Base-by-base conservation (phyloP, 2,113 vertebrate genomes). In the Paedocypris sp. region DNA sequence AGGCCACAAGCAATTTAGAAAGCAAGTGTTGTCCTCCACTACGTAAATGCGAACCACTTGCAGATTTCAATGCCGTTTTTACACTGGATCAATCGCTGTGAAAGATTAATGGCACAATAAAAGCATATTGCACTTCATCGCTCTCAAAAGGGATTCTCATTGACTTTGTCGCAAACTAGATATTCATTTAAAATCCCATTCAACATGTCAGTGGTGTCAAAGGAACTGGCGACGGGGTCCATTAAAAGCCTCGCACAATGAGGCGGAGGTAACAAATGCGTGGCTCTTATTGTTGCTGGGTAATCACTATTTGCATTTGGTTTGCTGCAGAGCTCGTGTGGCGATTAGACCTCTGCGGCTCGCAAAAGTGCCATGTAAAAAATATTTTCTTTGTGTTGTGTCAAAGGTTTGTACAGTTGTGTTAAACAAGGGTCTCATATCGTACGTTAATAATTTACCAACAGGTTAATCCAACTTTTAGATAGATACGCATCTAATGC, bases 211-310 rank as follows among this genome's bases (percentile, higher is more conserved):
- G 36, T 36, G 20, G 3, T 60, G 53, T 64, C 47, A 64, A 64
- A 51, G 9, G n/a, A 26, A 46, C 35, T 45, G 53, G 20, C 19
- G 16, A 25, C 25, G 60, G 38, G 57, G 20, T 41, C 26, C 46
- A 62, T 64, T 45, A 63, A 54, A 47, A 47, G 45, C 33, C 13
- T 31, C 35, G 59, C 35, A 33, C 66, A 64, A 29, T 60, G 56
- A 65, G 35, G 60, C 42, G 49, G 11, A 62, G 60, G 52, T 50
- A 39, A 25, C 10, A 70, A 66, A 66, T 29, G 16, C 57, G 19
- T 65, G 62, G 62, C 50, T 66, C 56, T 64, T 29, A 29, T 47
- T 60, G 53, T 31, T 28, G 41, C 47, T 65, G 52, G 25, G 50
- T 52, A 47, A 43, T 49, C 13, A 45, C 28, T 47, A 62, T 70